Evolutionary conservation across 2,888 invertebrate species (phyloP), one percentile per base, ranked within the genome.

Genomic region (Tortrix viridana): DNA sequence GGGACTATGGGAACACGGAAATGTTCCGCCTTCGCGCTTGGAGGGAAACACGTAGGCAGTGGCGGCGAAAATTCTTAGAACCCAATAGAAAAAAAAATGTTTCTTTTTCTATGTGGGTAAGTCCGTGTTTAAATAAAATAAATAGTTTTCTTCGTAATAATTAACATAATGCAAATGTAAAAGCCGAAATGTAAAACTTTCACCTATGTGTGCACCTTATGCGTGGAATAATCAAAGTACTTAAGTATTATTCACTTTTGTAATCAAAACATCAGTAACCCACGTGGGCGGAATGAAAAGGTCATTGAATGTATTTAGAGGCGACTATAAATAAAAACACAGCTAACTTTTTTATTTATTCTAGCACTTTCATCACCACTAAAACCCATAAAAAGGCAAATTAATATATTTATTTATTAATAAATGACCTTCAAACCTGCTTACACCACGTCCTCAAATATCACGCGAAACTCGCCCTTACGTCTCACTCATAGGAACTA

Each of bases 381-480:
- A 12, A 32, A 32, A 32, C 7, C 32, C 12, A 9, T 32, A 12
- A 22, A 22, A 22, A 32, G 1, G 6, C 7, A 5, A 26, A 26
- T 14, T 16, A 32, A 18, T 18, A 9, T 18, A 16, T 3, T 26
- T 12, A 9, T 16, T 49, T 9, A n/a, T 41, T 26, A 50, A 53
- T 19, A 47, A 14, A 48, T 48, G 16, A 53, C 19, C 44, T 47
- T 52, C 46, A 47, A 3, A 23, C 26, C 7, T 52, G 38, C 18
- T 19, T 47, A 16, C 22, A 46, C 44, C 43, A 53, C 26, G 44
- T 20, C 19, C 38, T 43, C n/a, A 50, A 37, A 14, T 23, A 58
- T 26, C 62, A 55, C 66, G 69, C 74, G 58, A 78, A 78, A 73
- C 66, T 66, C 63, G 58, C 62, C 70, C 66, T 62, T 75, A 71